Evolutionary conservation across 1,140 invertebrate genomes (phyloP), one percentile per base, ranked within the genome.

Genomic region (Camponotus vicinus): DNA sequence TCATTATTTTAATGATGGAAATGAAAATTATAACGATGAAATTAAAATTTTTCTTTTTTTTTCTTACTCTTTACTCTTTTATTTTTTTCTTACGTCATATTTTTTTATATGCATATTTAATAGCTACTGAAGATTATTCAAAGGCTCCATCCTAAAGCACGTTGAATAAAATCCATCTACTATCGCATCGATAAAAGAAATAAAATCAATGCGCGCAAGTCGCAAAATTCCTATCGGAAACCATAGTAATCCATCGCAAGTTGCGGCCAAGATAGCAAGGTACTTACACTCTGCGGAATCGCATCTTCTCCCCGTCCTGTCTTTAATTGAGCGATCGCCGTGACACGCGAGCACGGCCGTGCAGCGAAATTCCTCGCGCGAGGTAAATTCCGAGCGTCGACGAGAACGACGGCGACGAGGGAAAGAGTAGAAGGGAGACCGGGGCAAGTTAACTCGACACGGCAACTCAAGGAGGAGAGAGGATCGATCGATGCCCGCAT

Each of bases 401-500:
- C 18, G 15, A 21, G 45, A 7, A 78, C 42, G 42, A 18, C 61
- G 66, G 37, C 55, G 42, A 49, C 37, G 42, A 27, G 9, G n/a
- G 34, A 52, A 5, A 52, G 49, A 52, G 15, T 52, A 52, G 49
- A 52, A 52, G 49, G 3, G 4, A 13, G 11, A 15, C 7, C 18
- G 52, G 21, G n/a, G 40, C 55, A 75, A 83, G 79, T 83, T 75
- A 61, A 83, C 69, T 73, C 55, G 80, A 76, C 82, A 57, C 42
- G 82, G 82, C 82, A 52, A 64, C 59, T 85, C 49, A 45, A 64
- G 76, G n/a, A 40, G 77, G 52, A 32, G 42, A 71, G 45, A 77
- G 73, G 55, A 49, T 45, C 86, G 88, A 92, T 92, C 91, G 91
- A 89, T 89, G 87, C 78, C 89, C 86, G 89, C 89, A 91, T 92